Conservation (phyloP, 2,888 invertebrate genomes). For the Andrena praecox region DNA sequence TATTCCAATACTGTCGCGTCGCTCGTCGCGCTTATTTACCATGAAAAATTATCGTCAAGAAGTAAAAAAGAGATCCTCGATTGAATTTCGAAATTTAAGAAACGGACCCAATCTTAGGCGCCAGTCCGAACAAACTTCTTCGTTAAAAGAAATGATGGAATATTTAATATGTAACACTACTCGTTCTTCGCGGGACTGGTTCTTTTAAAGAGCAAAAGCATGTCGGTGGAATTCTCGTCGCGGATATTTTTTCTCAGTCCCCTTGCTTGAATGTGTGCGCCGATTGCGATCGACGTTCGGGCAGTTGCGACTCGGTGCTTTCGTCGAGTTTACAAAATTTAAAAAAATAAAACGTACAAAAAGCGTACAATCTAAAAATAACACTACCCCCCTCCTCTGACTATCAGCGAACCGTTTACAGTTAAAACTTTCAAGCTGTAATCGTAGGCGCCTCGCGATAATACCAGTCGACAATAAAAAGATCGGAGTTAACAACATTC, state of each 20-base stretch:
- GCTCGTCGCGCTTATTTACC: constrained; percentile 10
- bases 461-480: constrained; percentile 55
- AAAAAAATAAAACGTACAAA: constrained; percentile 14
- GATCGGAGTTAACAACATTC: constrained; percentile 51
- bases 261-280: background rate
- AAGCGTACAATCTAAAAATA: constrained; percentile 41
- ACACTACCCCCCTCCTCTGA: background rate
- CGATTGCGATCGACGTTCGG: constrained; percentile 12
- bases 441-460: constrained; percentile 25
- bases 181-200: background rate
- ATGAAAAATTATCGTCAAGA: constrained; percentile 3
- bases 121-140: constrained; percentile 37
- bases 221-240: constrained; percentile 57
- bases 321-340: constrained; percentile 35
- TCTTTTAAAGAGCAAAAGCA: constrained; percentile 7
- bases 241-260: constrained; percentile 49
- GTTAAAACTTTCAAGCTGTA: constrained; percentile 54
- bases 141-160: constrained; percentile 5
- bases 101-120: constrained; percentile 11
- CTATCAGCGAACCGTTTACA: constrained; percentile 31
- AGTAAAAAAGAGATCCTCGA: constrained; percentile 24
- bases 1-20: constrained; percentile 8
- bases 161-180: constrained; percentile 21
- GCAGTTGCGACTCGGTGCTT: constrained; percentile 51
- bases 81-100: constrained; percentile 9